These are phyloP conservation scores for Pasiphila rectangulata DNA, from an alignment of 2,888 invertebrate species.

Conservation along the genomic window DNA sequence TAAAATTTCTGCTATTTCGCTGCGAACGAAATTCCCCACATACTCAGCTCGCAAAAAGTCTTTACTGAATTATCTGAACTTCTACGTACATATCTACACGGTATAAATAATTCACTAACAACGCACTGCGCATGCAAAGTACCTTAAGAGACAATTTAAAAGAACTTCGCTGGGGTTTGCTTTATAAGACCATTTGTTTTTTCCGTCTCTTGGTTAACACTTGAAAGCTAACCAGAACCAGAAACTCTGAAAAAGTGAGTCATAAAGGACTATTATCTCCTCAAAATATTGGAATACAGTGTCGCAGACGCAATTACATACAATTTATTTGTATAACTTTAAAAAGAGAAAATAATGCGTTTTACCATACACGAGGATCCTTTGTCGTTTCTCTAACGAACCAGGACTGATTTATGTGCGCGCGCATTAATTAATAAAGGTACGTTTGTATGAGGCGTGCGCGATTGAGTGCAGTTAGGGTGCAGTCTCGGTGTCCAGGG, in stretches of 20 bases:
- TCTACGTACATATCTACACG: neutral
- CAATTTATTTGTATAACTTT: slow-evolving; percentile 63
- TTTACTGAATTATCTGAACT: slow-evolving; percentile 9
- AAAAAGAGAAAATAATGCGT: slow-evolving; percentile 37
- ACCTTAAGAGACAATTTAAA: no score
- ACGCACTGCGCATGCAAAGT: no score
- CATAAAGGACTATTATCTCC: slow-evolving; percentile 19
- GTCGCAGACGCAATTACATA: slow-evolving; percentile 57
- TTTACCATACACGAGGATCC: slow-evolving; percentile 50
- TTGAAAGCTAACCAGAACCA: no score
- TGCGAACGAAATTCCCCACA: slow-evolving; percentile 2
- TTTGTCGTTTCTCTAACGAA: slow-evolving; percentile 74
- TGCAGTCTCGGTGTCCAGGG: neutral
- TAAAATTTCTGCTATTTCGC: slow-evolving; percentile 9
- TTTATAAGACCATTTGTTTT: no score
- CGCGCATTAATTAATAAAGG: slow-evolving; percentile 77
- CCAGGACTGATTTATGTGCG: slow-evolving; percentile 76
- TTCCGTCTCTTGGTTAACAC: no score
- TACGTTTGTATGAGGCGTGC: slow-evolving; percentile 21
- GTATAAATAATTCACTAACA: neutral
- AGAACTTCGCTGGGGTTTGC: no score
- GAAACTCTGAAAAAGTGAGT: neutral
- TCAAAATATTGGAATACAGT: slow-evolving; percentile 33
- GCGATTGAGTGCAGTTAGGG: slow-evolving; percentile 16
- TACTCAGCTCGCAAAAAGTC: neutral